Percentiles rank a stretch among this genome's conserved stretches.
Conservation (phyloP, 2,113 vertebrate genomes). For the Turnix velox region DNA sequence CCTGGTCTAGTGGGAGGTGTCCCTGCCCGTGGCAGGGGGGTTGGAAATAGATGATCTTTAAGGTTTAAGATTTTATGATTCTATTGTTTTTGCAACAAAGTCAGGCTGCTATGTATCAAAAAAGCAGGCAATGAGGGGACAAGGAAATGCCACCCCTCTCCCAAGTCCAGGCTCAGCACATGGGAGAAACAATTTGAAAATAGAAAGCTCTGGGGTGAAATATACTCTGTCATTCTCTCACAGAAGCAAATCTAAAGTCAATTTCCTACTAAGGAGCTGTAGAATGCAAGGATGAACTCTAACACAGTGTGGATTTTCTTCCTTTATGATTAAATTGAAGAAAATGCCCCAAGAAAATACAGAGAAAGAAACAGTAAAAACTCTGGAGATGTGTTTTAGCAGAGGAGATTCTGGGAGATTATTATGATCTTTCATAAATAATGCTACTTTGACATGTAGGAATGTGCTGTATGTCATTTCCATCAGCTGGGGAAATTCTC, state of each 20-base stretch:
- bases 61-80: too few relatives aligned
- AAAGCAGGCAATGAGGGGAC: accelerated
- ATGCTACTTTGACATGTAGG: background rate
- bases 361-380: background rate
- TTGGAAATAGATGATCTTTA: too few relatives aligned
- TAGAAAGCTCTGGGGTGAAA: background rate
- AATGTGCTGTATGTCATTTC: background rate
- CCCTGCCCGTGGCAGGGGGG: too few relatives aligned
- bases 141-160: background rate
- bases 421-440: background rate
- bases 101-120: background rate
- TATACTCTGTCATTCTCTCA: accelerated
- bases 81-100: background rate
- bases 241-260: background rate
- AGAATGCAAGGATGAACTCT: background rate
- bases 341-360: background rate
- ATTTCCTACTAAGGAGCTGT: background rate
- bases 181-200: background rate
- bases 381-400: background rate
- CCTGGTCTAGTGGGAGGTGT: too few relatives aligned
- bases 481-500: background rate
- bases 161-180: background rate
- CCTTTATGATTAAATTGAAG: background rate
- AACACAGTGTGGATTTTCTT: background rate
- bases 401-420: background rate